Percentiles rank a stretch among this genome's conserved stretches.
These are phyloP conservation scores for Zele albiditarsus DNA, from an alignment of 2,888 invertebrate species.

Conservation along the genomic window DNA sequence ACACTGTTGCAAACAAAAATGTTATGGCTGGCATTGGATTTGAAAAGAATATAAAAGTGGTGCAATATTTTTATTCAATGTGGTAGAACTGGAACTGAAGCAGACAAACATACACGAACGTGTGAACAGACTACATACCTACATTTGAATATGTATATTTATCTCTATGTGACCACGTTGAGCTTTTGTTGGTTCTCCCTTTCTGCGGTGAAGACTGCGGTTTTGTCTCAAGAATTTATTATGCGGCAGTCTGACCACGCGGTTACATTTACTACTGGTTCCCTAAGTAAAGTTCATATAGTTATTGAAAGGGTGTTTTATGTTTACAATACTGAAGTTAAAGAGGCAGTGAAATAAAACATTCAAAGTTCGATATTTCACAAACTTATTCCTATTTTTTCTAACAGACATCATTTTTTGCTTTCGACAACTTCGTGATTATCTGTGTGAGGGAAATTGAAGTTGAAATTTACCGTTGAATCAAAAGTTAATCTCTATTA, in stretches of 20 bases:
- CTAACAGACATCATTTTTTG: no score
- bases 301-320: not conserved
- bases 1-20: no score
- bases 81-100: not conserved
- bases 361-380: not conserved
- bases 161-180: constrained; percentile 9
- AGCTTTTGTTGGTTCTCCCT: constrained; percentile 1
- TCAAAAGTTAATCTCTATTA: no score
- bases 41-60: not conserved
- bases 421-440: no score
- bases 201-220: constrained; percentile 16
- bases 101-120: not conserved
- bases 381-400: no score
- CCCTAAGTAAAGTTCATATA: not conserved
- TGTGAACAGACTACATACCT: not conserved
- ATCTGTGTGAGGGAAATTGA: no score
- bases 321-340: not conserved
- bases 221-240: constrained; percentile 31
- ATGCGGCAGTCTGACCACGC: constrained; percentile 24
- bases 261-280: constrained; percentile 19
- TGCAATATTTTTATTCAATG: constrained; percentile 3
- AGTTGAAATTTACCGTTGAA: no score
- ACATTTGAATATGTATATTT: not conserved
- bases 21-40: not conserved
- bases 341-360: not conserved